Base-by-base conservation (phyloP, 2,888 invertebrate genomes). In the Macrosiphum euphorbiae region DNA sequence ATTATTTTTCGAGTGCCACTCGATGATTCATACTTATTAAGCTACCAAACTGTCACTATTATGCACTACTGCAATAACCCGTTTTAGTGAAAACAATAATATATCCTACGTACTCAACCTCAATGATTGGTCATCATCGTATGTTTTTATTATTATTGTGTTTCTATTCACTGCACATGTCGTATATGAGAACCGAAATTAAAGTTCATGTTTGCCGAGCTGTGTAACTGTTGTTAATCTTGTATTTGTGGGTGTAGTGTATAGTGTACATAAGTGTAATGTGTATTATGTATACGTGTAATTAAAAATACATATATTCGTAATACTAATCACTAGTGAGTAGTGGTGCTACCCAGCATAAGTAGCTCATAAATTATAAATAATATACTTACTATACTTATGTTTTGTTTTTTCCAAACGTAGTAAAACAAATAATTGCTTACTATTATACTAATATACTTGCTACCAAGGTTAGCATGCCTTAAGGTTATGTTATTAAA, bases 1-100 rank as follows among this genome's bases (percentile, higher is more conserved):
- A 52, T 8, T 28, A 8, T 84, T 84, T 78, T 61, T 87, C 52
- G 41, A 92, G 92, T 88, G 44, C 88, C 78, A 88, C 78, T 88
- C 92, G 52, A 61, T 44, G 11, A 13, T 85, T 44, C 85, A 44
- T 85, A 44, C 61, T 8, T n/a, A 67, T 11, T 85, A 85, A 44
- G 85, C 44, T 41, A 44, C 85, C 85, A 13, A 24, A 11, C 26
- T 85, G 44, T 26, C 8, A 41, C 20, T 7, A 78, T 20, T 7
- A 35, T 35, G 20, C 35, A 35, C 35, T 78, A 35, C 7, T 16
- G 26, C 4, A 13, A 61, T 58, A 58, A 44, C 41, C 41, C 52
- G 84, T 52, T 78, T 28, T 24, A 20, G 4, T 41, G 20, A 20
- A 78, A 78, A 78, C 78, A 67, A 67, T 16, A 52, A 52, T 55